Conservation (phyloP, 2,113 vertebrate genomes). For the Lipophrys pholis region DNA sequence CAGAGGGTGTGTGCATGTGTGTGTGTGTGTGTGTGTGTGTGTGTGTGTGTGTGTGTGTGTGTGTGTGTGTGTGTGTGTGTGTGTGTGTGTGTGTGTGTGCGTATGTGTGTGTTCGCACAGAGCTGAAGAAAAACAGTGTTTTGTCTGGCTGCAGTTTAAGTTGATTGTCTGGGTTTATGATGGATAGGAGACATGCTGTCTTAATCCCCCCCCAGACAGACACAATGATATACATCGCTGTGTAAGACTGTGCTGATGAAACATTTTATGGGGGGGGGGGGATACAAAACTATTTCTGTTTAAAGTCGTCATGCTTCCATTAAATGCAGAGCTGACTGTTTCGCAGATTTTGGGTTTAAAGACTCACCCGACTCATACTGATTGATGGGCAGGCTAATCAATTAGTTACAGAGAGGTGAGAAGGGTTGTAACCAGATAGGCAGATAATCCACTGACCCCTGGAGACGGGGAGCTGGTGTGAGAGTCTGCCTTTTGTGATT, state of each 20-base stretch:
- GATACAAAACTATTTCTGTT: neutral
- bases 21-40: slow-evolving; percentile 2
- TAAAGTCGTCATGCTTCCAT: slow-evolving; percentile 8
- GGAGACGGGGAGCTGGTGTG: slow-evolving; percentile 28
- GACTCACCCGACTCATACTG: slow-evolving; percentile 32
- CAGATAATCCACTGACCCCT: slow-evolving; percentile 64
- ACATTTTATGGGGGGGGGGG: neutral
- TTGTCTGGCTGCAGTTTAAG: slow-evolving; percentile 32
- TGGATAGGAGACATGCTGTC: slow-evolving; percentile 35
- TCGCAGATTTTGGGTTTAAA: slow-evolving; percentile 40
- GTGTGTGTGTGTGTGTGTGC: slow-evolving; percentile 4
- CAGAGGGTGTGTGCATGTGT: slow-evolving; percentile 2
- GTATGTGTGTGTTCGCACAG: neutral
- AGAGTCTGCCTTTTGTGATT: slow-evolving; percentile 38
- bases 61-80: slow-evolving; percentile 1
- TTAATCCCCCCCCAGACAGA: slow-evolving; percentile 26
- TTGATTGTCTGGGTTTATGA: slow-evolving; percentile 46
- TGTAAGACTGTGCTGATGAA: slow-evolving; percentile 14
- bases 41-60: neutral
- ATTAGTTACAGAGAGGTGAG: slow-evolving; percentile 75
- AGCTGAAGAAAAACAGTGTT: slow-evolving; percentile 8
- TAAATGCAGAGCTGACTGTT: slow-evolving; percentile 17
- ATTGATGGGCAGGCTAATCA: slow-evolving; percentile 70
- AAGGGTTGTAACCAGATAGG: slow-evolving; percentile 75
- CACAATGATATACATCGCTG: slow-evolving; percentile 21